phyloP scores from a whole-genome alignment of 2,113 vertebrate species.

The Salvelinus alpinus region DNA sequence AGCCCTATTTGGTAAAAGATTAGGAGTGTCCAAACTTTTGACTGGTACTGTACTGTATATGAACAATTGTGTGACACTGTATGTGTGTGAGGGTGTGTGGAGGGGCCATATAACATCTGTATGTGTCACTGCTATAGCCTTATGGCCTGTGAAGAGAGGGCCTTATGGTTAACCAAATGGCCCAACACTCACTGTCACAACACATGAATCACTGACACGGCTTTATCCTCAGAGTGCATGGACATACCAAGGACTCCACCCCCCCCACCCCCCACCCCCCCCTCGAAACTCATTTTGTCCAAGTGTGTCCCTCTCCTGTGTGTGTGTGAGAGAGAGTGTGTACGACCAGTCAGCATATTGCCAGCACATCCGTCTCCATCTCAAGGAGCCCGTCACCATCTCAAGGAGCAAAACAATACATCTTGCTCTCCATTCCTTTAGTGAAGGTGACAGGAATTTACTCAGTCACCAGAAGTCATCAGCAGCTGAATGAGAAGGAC shows the following conservation, averaged over 20 bases:
- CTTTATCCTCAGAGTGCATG: background rate
- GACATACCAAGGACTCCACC: background rate
- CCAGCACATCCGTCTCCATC: slow-evolving; percentile 21
- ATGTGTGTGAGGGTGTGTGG: background rate
- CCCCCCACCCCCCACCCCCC: background rate
- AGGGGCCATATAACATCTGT: background rate
- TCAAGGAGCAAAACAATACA: background rate
- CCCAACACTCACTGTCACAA: background rate
- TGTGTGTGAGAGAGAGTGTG: no score
- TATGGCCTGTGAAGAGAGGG: background rate
- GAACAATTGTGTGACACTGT: background rate
- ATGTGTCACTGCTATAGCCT: background rate
- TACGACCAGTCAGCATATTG: slow-evolving; percentile 39
- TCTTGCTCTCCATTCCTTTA: background rate
- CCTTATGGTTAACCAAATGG: background rate
- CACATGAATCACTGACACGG: background rate
- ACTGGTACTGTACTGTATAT: no score
- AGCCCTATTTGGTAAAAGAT: no score
- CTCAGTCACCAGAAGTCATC: no score
- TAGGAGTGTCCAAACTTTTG: no score
- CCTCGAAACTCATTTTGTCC: background rate
- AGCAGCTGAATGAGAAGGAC: no score
- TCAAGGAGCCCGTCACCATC: slow-evolving; percentile 18
- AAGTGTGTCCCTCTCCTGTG: background rate
- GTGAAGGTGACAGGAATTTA: background rate